Conservation (phyloP, 2,797 vertebrate genomes). For the Falco biarmicus region DNA sequence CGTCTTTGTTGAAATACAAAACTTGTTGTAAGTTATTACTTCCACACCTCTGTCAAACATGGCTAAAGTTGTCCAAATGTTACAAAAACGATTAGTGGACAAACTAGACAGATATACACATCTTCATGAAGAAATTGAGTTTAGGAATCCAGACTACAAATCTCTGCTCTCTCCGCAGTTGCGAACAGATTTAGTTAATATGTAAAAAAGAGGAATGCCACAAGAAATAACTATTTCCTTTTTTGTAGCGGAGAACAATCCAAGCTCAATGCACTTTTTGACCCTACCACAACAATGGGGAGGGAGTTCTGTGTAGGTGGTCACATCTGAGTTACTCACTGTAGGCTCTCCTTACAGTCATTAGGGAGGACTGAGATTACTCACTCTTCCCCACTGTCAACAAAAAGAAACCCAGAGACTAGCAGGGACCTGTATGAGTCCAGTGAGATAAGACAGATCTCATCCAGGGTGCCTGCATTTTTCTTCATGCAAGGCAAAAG, state of each 20-base stretch:
- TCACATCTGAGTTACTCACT: constrained; percentile 17
- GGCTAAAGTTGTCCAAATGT: neutral
- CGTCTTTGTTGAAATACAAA: neutral
- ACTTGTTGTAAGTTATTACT: neutral
- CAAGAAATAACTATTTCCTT: neutral
- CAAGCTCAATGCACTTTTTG: neutral
- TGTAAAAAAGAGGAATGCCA: neutral
- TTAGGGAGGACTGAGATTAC: neutral
- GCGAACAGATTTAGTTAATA: neutral
- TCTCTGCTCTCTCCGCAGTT: neutral
- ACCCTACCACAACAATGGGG: neutral
- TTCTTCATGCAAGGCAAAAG: neutral
- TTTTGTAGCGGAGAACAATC: neutral
- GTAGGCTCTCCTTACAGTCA: neutral
- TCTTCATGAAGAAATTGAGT: neutral
- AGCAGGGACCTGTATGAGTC: neutral
- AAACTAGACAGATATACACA: neutral
- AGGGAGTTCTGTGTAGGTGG: neutral
- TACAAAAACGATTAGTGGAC: neutral
- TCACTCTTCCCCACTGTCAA: neutral
- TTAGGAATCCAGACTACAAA: neutral
- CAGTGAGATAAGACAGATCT: neutral
- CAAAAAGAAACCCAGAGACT: neutral
- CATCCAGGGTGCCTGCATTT: neutral
- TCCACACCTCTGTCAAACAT: neutral